Percentiles rank a stretch among this genome's conserved stretches.
phyloP scores from a whole-genome alignment of 1,140 invertebrate genomes.

The Heliconius himera region DNA sequence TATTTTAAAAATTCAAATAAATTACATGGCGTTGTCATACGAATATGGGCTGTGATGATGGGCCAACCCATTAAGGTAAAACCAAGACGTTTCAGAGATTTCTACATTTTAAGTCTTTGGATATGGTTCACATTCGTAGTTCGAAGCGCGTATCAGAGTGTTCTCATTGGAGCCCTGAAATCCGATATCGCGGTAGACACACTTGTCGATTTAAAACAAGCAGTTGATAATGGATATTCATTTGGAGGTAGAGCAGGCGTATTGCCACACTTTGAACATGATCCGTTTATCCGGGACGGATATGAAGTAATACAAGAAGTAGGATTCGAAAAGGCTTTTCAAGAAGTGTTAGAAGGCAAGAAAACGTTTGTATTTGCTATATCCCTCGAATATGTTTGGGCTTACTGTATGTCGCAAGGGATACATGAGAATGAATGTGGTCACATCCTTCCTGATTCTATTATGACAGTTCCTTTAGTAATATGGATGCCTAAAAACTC shows the following conservation, averaged over 20 bases:
- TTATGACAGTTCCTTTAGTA: constrained; percentile 63
- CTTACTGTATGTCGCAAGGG: constrained; percentile 55
- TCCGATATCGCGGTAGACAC: constrained; percentile 53
- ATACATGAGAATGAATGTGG: constrained; percentile 59
- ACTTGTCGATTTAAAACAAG: constrained; percentile 56
- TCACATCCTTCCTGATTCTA: constrained; percentile 62
- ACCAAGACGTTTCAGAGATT: constrained; percentile 63
- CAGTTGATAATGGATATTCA: constrained; percentile 50
- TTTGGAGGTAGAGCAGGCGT: constrained; percentile 61
- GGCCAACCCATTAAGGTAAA: constrained; percentile 60
- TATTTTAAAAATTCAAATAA: constrained; percentile 59
- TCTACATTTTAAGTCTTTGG: constrained; percentile 64
- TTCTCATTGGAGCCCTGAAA: constrained; percentile 64
- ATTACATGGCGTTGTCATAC: constrained; percentile 52
- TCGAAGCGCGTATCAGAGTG: constrained; percentile 66
- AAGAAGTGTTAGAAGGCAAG: constrained; percentile 53
- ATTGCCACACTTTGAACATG: constrained; percentile 60
- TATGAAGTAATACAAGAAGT: constrained; percentile 57
- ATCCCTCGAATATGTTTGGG: constrained; percentile 63
- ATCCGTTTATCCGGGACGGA: constrained; percentile 53
- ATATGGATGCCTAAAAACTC: constrained; percentile 65
- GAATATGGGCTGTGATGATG: constrained; percentile 62
- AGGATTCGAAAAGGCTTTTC: constrained; percentile 55
- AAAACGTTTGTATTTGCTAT: constrained; percentile 61
- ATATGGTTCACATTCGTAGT: constrained; percentile 68